A percentile compares a stretch with the other conserved stretches of the same genome.
phyloP scores from a whole-genome alignment of 2,888 invertebrate genomes.

The Formica aserva region DNA sequence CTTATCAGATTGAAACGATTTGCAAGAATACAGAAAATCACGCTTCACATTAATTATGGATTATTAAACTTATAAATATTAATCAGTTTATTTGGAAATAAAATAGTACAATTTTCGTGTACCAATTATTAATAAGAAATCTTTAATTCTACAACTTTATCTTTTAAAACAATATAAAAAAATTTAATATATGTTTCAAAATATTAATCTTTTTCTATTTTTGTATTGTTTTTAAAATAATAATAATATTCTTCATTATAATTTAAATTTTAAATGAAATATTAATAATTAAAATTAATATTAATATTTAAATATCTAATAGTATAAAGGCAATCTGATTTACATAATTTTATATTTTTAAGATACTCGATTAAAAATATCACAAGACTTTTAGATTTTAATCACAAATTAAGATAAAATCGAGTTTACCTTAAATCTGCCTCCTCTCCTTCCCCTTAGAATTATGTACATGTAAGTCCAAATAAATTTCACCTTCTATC shows the following conservation, averaged over 20 bases:
- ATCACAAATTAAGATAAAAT: neutral
- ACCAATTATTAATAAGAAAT: neutral
- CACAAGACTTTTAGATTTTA: neutral
- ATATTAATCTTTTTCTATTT: neutral
- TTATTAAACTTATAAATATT: neutral
- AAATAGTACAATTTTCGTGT: neutral
- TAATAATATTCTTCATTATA: neutral
- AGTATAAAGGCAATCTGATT: neutral
- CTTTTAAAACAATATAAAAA: neutral
- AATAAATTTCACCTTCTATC: neutral
- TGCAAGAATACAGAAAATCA: neutral
- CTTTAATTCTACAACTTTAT: neutral
- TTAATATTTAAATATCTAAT: neutral
- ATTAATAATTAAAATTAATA: neutral
- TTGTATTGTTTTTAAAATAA: neutral
- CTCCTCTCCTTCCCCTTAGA: no score
- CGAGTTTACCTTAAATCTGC: neutral
- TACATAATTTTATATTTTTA: neutral
- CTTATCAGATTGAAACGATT: slow-evolving; percentile 33
- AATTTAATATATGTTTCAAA: neutral
- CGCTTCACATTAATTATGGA: neutral
- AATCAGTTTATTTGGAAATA: neutral
- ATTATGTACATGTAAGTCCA: neutral
- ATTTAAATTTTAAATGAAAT: neutral
- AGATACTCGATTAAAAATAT: neutral